Evolutionary conservation across 2,888 invertebrate genomes (phyloP).

Genomic region (Drosophila mulleri): DNA sequence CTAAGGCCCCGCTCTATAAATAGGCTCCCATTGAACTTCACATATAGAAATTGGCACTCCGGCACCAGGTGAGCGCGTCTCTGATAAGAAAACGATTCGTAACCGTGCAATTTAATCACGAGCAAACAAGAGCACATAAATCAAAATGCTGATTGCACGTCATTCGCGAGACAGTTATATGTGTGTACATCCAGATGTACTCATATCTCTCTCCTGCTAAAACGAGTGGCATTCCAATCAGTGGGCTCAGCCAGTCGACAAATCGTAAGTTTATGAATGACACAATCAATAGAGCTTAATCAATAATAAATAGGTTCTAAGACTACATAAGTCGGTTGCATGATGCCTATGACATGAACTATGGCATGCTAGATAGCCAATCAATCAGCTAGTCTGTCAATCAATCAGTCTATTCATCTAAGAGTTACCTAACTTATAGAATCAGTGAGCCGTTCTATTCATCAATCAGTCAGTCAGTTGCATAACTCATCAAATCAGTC

Average conservation of each 20-base stretch:
- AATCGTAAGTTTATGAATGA: neutral
- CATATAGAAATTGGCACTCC: slow-evolving; percentile 44
- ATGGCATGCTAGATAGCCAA: neutral
- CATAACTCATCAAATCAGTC: neutral
- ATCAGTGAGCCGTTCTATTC: neutral
- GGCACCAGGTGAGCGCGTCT: slow-evolving; percentile 34
- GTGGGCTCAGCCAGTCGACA: neutral
- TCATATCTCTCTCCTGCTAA: neutral
- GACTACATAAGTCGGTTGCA: neutral
- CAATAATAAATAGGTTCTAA: neutral
- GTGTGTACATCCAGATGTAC: slow-evolving; percentile 6
- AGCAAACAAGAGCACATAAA: slow-evolving; percentile 25
- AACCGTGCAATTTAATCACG: slow-evolving; percentile 55
- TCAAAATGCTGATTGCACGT: neutral
- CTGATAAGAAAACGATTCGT: slow-evolving; percentile 39
- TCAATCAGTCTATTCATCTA: neutral
- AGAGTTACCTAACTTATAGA: neutral
- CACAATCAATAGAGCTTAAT: neutral
- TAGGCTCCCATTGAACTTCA: slow-evolving; percentile 45
- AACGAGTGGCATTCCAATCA: neutral
- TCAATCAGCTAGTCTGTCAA: neutral
- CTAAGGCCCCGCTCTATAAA: slow-evolving; percentile 55
- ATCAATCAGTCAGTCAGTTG: neutral
- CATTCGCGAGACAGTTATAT: neutral
- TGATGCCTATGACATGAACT: no score